Base-by-base conservation (phyloP, 1,140 invertebrate genomes). In the Drosophila pallidifrons region DNA sequence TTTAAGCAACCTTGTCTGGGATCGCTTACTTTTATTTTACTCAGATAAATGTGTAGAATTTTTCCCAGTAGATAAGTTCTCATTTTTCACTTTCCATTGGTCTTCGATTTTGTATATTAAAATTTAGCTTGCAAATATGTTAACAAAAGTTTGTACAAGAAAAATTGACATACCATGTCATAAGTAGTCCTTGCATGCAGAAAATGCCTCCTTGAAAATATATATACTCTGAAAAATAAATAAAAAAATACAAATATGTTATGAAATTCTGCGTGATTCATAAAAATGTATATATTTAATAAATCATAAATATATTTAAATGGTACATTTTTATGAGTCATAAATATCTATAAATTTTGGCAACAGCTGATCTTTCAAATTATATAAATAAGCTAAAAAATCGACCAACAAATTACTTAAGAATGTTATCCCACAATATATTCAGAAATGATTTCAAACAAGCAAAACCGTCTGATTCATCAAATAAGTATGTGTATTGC, bases 381-480 rank as follows among this genome's bases (percentile, higher is more conserved):
- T 43, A 43, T 43, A 41, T 3, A 43, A 43, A 43, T 13, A 5
- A 43, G 4, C 41, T 38, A 38, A 43, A 13, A 4, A 43, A 43
- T 4, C 0, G n/a, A 13, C 11, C n/a, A 13, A 43, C 11, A 43
- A 43, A 47, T 20, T 20, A 47, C 8, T 13, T 47, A 47, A 47
- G 46, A n/a, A 47, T 47, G 15, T 47, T 25, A 13, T 43, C 11
- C 41, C n/a, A 20, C 3, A 47, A 47, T 8, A 15, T 47, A 20
- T 8, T 13, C 46, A 8, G 20, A 16, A 15, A 43, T 63, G 11
- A 10, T 41, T 10, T 41, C 11, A 3, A 41, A 41, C 41, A 43
- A 28, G 35, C 45, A 52, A 59, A 55, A 32, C 38, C 8, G 10
- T 35, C 47, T 75, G 65, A 75, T 28, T 77, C 59, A 68, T 58